Conservation (phyloP, 1,140 invertebrate species). For the Drosophila azteca region DNA sequence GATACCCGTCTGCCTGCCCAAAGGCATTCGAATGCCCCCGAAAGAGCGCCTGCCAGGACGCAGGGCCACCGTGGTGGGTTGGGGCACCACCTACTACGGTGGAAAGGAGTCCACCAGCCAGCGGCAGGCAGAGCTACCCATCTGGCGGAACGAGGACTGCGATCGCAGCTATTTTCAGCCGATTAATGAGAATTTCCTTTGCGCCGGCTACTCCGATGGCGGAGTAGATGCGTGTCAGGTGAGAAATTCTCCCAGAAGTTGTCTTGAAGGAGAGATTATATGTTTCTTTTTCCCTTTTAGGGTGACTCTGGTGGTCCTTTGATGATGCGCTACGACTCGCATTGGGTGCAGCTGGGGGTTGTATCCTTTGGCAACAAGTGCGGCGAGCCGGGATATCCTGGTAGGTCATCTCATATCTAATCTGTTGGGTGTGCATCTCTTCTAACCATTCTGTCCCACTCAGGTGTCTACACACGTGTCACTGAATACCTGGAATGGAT, state of each 20-base stretch:
- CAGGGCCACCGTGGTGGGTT: conserved; percentile 94
- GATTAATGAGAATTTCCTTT: conserved; percentile 95
- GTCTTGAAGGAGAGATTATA: not conserved
- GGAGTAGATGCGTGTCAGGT: conserved; percentile 97
- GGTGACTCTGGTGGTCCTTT: conserved; percentile 90
- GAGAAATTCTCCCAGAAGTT: conserved; percentile 6
- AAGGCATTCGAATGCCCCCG: conserved; percentile 66
- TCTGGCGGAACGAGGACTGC: conserved; percentile 96
- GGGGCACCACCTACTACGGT: conserved; percentile 94
- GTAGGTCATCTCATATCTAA: conserved; percentile 1
- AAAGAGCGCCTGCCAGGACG: conserved; percentile 80
- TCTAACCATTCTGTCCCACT: too few relatives aligned
- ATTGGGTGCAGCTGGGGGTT: conserved; percentile 94
- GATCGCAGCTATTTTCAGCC: conserved; percentile 95
- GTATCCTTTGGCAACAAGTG: conserved; percentile 97
- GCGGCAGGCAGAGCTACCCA: conserved; percentile 92
- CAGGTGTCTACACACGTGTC: conserved; percentile 86
- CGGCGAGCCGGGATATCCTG: conserved; percentile 92
- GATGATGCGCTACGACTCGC: conserved; percentile 90
- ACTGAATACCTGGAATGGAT: conserved; percentile 83
- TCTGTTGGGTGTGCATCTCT: too few relatives aligned
- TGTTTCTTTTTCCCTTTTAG: conserved; percentile 19
- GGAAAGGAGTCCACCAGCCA: conserved; percentile 93
- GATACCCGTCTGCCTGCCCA: conserved; percentile 93
- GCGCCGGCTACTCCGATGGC: conserved; percentile 94